A percentile compares a stretch with the other conserved stretches of the same genome.
Conservation (phyloP, 2,888 invertebrate species). For the Ichneumoninae sp. region DNA sequence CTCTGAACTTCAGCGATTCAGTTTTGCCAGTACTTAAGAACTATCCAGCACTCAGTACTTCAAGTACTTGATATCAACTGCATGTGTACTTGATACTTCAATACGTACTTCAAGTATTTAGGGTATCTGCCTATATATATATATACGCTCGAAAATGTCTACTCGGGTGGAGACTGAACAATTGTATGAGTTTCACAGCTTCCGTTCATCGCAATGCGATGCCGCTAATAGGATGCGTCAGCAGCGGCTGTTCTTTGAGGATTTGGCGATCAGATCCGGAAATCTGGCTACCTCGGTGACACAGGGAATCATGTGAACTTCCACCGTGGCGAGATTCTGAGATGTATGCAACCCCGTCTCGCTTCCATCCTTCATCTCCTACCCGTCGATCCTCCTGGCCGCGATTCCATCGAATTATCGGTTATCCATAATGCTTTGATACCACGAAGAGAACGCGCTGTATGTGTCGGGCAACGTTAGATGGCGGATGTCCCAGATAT, state of each 20-base stretch:
- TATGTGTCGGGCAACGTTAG: constrained; percentile 9
- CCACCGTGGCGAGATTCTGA: constrained; percentile 10
- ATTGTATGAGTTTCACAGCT: background rate
- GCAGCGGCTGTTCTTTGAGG: no score
- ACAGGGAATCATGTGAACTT: constrained; percentile 1
- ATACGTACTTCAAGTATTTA: no score
- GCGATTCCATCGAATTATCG: background rate
- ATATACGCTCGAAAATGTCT: no score
- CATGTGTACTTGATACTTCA: no score
- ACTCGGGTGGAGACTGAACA: background rate
- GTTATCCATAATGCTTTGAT: background rate
- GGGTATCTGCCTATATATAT: no score
- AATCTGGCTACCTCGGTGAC: no score
- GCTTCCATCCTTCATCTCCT: background rate
- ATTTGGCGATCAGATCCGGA: no score
- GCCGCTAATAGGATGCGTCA: no score
- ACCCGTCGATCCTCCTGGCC: background rate
- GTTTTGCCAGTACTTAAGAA: no score
- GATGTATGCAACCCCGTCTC: constrained; percentile 1
- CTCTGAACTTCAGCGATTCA: no score
- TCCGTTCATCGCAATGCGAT: background rate
- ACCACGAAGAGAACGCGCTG: background rate
- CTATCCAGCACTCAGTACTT: no score
- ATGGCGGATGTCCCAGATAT: constrained; percentile 56
- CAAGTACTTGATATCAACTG: no score